Evolutionary conservation across 2,113 vertebrate genomes (phyloP).

Genomic region (Pungitius pungitius): DNA sequence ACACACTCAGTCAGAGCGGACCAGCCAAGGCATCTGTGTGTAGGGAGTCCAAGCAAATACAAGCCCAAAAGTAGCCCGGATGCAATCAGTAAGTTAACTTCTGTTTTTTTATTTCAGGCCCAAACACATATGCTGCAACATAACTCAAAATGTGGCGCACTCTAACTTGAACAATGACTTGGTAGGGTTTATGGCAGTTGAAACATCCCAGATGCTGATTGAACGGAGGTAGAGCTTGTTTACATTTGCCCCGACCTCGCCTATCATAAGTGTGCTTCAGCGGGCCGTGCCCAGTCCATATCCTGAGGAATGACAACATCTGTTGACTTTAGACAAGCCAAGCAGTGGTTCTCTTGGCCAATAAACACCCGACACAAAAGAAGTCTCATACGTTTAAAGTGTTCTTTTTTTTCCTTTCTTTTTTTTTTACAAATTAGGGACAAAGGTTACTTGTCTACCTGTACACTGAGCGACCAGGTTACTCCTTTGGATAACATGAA

Average conservation of each 20-base stretch:
- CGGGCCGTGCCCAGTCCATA: constrained; percentile 2
- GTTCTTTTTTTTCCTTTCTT: too few relatives aligned
- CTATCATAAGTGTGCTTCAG: constrained; percentile 2
- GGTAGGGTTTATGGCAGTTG: too few relatives aligned
- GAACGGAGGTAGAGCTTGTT: constrained; percentile 28
- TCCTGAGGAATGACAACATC: constrained; percentile 29
- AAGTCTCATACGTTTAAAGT: neutral
- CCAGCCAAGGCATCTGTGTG: neutral
- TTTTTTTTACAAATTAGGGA: too few relatives aligned
- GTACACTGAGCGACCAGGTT: neutral
- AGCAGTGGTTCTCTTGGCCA: neutral
- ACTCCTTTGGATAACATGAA: constrained; percentile 10
- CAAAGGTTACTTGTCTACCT: neutral
- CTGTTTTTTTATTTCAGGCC: too few relatives aligned
- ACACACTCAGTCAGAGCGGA: neutral
- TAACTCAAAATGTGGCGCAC: neutral
- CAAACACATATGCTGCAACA: neutral
- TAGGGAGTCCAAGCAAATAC: too few relatives aligned
- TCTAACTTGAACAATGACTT: too few relatives aligned
- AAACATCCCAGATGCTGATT: too few relatives aligned
- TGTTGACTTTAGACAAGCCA: constrained; percentile 32
- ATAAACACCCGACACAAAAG: neutral
- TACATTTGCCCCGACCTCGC: constrained; percentile 36
- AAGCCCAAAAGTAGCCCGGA: too few relatives aligned
- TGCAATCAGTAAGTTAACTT: too few relatives aligned